Base-by-base conservation (phyloP, 2,888 invertebrate genomes). In the Iselma pallidipennis region DNA sequence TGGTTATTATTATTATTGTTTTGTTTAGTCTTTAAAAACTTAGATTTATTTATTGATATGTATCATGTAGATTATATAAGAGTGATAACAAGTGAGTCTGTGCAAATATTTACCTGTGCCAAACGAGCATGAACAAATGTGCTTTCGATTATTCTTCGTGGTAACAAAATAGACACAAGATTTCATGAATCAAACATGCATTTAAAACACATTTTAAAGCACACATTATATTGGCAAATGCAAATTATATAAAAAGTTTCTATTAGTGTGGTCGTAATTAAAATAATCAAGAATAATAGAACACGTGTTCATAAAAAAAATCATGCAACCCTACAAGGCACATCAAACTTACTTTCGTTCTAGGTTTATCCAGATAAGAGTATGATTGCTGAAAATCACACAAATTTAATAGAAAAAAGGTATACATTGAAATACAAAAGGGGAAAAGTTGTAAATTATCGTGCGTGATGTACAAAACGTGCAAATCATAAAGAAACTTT, bases 281-380 rank as follows among this genome's bases (percentile, higher is more conserved):
- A n/a, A 23, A 16, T 45, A 52, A 42, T 23, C 16, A 53, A 29
- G 28, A 28, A 49, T 57, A 55, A 31, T 26, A 54, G 33, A 61
- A 55, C 19, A 55, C 57, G 21, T 52, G 61, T 61, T 49, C 57
- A 42, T 14, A 51, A n/a, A 55, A 45, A 19, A 37, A 59, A 52
- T 25, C 53, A 37, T 37, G 37, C 37, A 37, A 37, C 37, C 37
- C 37, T 16, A 19, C 37, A 37, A 16, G 37, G 37, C 49, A 71
- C 72, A 72, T 58, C 49, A 31, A 72, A 77, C 77, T 77, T 75
- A 77, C 77, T 77, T 76, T 75, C 49, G 66, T 69, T 71, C 74
- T 73, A 63, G 76, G 77, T 63, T 77, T 77, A 73, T 76, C 76
- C 74, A 75, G 68, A 75, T 76, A 77, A 59, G 74, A 71, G 66